A percentile compares a stretch with the other conserved stretches of the same genome.
Evolutionary conservation across 2,888 invertebrate species (phyloP).

Genomic region (Alviniconcha strummeri): DNA sequence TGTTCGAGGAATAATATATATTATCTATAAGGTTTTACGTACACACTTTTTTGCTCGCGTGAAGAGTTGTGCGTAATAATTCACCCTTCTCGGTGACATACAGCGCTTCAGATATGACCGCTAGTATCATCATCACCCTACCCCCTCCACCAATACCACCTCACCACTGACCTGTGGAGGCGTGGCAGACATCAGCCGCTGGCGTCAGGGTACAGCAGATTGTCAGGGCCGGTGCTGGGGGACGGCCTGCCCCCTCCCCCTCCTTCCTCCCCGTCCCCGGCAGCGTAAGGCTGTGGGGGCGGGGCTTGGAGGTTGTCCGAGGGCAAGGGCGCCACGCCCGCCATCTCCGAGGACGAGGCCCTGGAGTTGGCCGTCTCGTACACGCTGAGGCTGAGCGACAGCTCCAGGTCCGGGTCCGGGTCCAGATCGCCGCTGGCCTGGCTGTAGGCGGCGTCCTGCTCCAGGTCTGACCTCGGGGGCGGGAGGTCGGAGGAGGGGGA

Average conservation of each 20-base stretch:
- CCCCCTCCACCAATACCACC: too few relatives aligned
- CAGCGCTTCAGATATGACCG: too few relatives aligned
- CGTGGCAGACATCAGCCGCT: slow-evolving; percentile 26
- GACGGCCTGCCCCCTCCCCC: neutral
- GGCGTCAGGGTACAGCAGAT: slow-evolving; percentile 36
- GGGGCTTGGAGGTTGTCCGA: neutral
- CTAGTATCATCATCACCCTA: too few relatives aligned
- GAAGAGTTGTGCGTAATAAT: too few relatives aligned
- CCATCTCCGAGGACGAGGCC: slow-evolving; percentile 33
- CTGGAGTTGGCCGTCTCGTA: slow-evolving; percentile 40
- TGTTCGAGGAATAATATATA: too few relatives aligned
- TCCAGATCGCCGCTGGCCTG: slow-evolving; percentile 21
- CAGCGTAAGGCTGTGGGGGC: neutral
- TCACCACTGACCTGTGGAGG: slow-evolving; percentile 8
- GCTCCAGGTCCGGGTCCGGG: slow-evolving; percentile 7
- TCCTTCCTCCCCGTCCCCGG: neutral
- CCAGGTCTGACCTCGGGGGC: slow-evolving; percentile 28
- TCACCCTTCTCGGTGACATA: too few relatives aligned
- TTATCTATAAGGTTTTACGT: too few relatives aligned
- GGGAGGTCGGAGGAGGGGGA: slow-evolving; percentile 43
- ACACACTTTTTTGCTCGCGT: too few relatives aligned
- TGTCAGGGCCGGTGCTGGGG: slow-evolving; percentile 24
- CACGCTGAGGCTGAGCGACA: slow-evolving; percentile 40
- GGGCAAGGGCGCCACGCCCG: slow-evolving; percentile 13
- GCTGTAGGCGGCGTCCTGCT: neutral